Conservation (phyloP, 2,888 invertebrate species). For the Plagiodera versicolora region DNA sequence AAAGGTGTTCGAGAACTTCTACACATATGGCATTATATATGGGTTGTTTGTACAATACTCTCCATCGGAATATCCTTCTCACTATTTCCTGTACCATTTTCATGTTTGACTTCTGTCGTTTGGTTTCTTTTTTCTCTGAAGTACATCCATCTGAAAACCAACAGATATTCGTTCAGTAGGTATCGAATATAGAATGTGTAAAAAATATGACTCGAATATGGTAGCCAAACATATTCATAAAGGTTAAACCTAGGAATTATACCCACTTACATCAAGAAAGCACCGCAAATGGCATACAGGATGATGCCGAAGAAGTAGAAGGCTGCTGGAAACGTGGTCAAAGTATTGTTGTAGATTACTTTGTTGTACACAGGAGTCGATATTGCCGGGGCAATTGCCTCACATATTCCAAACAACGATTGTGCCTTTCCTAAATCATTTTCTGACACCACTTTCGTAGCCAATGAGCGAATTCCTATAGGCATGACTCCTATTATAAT, state of each 20-base stretch:
- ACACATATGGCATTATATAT: conserved; percentile 33
- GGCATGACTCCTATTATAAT: conserved; percentile 48
- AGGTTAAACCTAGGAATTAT: no score
- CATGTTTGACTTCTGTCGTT: not conserved
- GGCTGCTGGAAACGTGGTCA: conserved; percentile 59
- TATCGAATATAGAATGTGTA: not conserved
- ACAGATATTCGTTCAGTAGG: not conserved
- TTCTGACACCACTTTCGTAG: conserved; percentile 51
- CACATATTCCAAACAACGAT: conserved; percentile 64
- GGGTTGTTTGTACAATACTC: conserved; percentile 31
- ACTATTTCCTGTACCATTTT: conserved; percentile 6
- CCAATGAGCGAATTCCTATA: conserved; percentile 50
- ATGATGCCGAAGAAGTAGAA: conserved; percentile 60
- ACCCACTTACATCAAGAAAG: conserved; percentile 41
- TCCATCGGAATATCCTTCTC: conserved; percentile 32
- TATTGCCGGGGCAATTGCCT: conserved; percentile 61
- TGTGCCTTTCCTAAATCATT: conserved; percentile 53
- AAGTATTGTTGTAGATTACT: conserved; percentile 58
- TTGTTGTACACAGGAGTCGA: conserved; percentile 61
- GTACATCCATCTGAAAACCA: conserved; percentile 33
- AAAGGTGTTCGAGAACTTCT: not conserved
- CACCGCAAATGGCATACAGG: conserved; percentile 33
- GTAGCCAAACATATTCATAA: no score
- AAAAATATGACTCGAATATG: no score
- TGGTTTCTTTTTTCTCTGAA: conserved; percentile 23